phyloP scores from a whole-genome alignment of 2,797 vertebrate genomes.

The Eidolon dupreanum region DNA sequence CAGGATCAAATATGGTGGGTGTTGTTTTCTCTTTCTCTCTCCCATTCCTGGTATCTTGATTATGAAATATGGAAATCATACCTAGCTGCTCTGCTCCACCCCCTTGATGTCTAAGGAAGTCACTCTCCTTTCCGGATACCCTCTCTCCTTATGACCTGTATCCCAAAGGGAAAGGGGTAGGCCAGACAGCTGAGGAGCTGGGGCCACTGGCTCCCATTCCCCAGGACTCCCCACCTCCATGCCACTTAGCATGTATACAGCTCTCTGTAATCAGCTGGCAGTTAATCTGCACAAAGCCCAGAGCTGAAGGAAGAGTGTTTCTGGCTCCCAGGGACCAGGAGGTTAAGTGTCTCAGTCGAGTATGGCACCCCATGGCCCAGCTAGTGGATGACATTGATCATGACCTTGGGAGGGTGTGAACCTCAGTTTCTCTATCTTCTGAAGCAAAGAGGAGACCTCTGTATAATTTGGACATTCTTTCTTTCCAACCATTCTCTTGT shows the following conservation, averaged over 20 bases:
- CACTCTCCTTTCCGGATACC: not conserved
- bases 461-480: not conserved
- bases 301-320: not conserved
- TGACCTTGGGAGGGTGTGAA: not conserved
- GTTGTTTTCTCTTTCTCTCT: not conserved
- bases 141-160: not conserved
- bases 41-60: not conserved
- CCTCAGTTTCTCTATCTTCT: not conserved
- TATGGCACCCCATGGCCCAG: not conserved
- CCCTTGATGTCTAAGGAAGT: not conserved
- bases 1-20: not conserved
- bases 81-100: not conserved
- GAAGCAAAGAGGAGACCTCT: not conserved
- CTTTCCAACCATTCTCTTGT: not conserved
- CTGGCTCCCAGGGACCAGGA: slow-evolving; percentile 33
- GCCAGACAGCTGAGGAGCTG: not conserved
- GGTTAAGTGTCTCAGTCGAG: slow-evolving; percentile 64
- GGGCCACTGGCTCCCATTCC: not conserved
- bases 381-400: not conserved
- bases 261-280: slow-evolving; percentile 47
- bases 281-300: slow-evolving; percentile 44
- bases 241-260: slow-evolving; percentile 66
- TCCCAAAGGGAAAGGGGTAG: too few species aligned
- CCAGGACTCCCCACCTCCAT: not conserved
- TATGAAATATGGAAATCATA: slow-evolving; percentile 59